Evolutionary conservation across 2,113 vertebrate genomes (phyloP).

Genomic region (Lepus americanus): DNA sequence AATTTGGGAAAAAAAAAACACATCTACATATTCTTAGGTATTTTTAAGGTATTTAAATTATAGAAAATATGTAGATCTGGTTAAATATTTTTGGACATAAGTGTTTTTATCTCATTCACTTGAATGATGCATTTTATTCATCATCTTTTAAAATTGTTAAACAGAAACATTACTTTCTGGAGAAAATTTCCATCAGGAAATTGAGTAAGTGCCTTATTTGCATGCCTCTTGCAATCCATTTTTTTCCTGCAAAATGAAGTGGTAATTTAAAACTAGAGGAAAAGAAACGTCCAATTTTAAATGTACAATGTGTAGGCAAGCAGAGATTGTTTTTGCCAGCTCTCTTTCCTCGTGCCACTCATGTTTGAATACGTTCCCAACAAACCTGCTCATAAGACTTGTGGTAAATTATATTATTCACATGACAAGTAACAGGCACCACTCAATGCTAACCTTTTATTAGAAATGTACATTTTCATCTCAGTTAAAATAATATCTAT

Average conservation of each 20-base stretch:
- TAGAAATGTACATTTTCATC: constrained; percentile 46
- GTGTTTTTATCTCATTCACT: not conserved
- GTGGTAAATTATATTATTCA: constrained; percentile 43
- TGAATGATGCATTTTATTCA: not conserved
- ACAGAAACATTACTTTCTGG: not conserved
- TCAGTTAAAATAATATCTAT: not conserved
- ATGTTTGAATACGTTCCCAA: constrained; percentile 7
- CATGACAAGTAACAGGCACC: not conserved
- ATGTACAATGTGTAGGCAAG: not conserved
- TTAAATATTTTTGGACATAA: not conserved
- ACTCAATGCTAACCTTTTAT: constrained; percentile 35
- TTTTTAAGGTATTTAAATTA: constrained; percentile 19
- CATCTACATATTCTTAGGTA: too few relatives aligned
- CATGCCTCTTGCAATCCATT: not conserved
- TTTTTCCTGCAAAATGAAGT: constrained; percentile 18
- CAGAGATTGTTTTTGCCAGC: not conserved
- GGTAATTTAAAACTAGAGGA: constrained; percentile 35
- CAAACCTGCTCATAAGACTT: not conserved
- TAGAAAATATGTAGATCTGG: not conserved
- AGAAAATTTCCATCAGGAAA: constrained; percentile 33
- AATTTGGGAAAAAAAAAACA: too few relatives aligned
- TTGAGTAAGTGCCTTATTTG: constrained; percentile 22
- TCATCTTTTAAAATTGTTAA: not conserved
- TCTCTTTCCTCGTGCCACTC: not conserved
- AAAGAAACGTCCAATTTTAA: constrained; percentile 24